Conservation (phyloP, 2,113 vertebrate species). For the Xiphophorus maculatus region DNA sequence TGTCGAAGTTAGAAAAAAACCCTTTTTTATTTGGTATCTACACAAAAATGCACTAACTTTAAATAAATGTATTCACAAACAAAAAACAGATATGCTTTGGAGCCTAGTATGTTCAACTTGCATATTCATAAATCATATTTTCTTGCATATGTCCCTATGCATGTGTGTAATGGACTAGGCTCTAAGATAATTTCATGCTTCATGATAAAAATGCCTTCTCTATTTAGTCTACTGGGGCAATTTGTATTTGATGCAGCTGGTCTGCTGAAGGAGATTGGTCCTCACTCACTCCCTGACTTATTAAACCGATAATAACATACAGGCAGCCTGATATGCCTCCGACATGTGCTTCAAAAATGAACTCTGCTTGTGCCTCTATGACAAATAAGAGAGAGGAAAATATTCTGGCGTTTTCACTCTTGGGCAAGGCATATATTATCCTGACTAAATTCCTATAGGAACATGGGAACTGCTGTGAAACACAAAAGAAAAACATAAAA, state of each 20-base stretch:
- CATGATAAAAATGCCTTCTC: conserved; percentile 59
- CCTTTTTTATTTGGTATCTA: neutral
- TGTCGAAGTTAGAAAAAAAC: neutral
- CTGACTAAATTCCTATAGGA: neutral
- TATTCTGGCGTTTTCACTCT: conserved; percentile 2
- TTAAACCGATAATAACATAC: conserved; percentile 39
- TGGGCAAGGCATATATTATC: neutral
- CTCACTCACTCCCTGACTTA: conserved; percentile 46
- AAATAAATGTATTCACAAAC: conserved; percentile 3
- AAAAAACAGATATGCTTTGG: neutral
- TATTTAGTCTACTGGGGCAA: conserved; percentile 43
- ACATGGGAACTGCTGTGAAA: neutral
- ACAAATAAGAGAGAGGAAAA: neutral
- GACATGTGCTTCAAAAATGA: conserved; percentile 5
- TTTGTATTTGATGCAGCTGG: conserved; percentile 47
- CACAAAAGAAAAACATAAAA: neutral
- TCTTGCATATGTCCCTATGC: conserved; percentile 6
- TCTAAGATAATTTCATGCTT: conserved; percentile 65
- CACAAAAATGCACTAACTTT: neutral
- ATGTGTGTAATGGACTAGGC: conserved; percentile 55
- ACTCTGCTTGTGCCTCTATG: neutral
- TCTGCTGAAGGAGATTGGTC: conserved; percentile 47
- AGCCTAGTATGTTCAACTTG: neutral
- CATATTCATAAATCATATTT: conserved; percentile 6
- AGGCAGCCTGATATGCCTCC: conserved; percentile 2